Evolutionary conservation across 2,113 vertebrate species (phyloP).

Genomic region (Pungitius pungitius): DNA sequence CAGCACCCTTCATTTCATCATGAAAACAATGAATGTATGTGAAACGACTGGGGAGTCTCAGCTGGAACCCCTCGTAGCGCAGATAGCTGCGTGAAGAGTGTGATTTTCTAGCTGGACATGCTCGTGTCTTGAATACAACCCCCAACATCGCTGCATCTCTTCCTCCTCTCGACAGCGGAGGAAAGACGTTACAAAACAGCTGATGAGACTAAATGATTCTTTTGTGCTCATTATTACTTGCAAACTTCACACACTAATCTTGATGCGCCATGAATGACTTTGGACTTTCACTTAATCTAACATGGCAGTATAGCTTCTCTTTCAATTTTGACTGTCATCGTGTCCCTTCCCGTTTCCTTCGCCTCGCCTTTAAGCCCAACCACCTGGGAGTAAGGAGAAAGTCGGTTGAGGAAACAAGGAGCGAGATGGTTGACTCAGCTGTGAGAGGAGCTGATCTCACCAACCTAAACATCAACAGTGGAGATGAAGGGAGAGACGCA

Average conservation of each 20-base stretch:
- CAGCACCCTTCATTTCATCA: slow-evolving; percentile 28
- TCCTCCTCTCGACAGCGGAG: not conserved
- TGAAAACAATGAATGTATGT: slow-evolving; percentile 13
- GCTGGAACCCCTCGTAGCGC: slow-evolving; percentile 17
- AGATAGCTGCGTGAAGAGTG: not conserved
- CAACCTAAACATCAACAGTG: slow-evolving; percentile 69
- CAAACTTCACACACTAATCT: slow-evolving; percentile 21
- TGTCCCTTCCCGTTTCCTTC: slow-evolving; percentile 27
- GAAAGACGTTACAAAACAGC: slow-evolving; percentile 25
- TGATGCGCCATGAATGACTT: slow-evolving; percentile 5
- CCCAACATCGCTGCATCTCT: slow-evolving; percentile 1
- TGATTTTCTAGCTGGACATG: slow-evolving; percentile 3
- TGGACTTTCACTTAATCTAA: slow-evolving; percentile 4
- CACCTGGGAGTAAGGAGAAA: slow-evolving; percentile 42
- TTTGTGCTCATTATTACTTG: not conserved
- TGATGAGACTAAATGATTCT: slow-evolving; percentile 32
- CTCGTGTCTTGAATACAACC: slow-evolving; percentile 1
- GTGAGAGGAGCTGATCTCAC: slow-evolving; percentile 67
- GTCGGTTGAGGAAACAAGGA: slow-evolving; percentile 26
- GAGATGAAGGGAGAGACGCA: slow-evolving; percentile 45
- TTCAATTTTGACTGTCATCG: not conserved
- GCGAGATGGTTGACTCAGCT: slow-evolving; percentile 76
- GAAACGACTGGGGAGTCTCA: slow-evolving; percentile 9
- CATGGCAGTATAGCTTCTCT: not conserved
- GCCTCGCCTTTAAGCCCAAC: slow-evolving; percentile 45